Evolutionary conservation across 2,113 vertebrate genomes (phyloP).

Genomic region (Neotragus pygmaeus): DNA sequence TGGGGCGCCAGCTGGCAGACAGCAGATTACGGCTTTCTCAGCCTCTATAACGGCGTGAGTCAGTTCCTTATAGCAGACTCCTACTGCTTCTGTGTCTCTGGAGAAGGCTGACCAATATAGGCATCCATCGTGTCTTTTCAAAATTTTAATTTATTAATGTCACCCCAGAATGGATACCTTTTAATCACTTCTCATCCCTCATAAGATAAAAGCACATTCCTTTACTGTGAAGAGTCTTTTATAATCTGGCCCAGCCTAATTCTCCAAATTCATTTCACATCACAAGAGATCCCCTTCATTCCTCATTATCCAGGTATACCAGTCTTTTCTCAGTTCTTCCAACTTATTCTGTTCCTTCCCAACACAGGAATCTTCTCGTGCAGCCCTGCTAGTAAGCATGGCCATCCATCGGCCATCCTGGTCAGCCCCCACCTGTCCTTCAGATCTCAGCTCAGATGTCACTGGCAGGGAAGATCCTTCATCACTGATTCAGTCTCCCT

Average conservation of each 20-base stretch:
- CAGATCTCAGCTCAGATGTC: background rate
- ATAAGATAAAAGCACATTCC: background rate
- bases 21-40: background rate
- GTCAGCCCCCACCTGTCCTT: background rate
- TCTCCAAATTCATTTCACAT: background rate
- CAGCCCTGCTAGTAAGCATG: accelerated
- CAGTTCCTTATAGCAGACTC: background rate
- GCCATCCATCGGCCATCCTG: accelerated
- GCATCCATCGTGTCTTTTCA: background rate
- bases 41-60: background rate
- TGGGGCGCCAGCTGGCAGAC: background rate
- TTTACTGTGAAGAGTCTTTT: background rate
- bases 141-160: background rate
- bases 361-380: accelerated
- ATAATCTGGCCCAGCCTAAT: background rate
- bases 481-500: accelerated
- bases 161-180: background rate
- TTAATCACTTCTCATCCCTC: background rate
- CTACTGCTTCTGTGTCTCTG: background rate
- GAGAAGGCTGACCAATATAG: background rate
- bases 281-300: background rate
- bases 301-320: background rate
- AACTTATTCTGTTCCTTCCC: accelerated
- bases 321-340: background rate
- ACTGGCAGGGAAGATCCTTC: background rate